A percentile compares a stretch with the other conserved stretches of the same genome.
Conservation (phyloP, 2,888 invertebrate genomes). For the Nephrocerus scutellatus region DNA sequence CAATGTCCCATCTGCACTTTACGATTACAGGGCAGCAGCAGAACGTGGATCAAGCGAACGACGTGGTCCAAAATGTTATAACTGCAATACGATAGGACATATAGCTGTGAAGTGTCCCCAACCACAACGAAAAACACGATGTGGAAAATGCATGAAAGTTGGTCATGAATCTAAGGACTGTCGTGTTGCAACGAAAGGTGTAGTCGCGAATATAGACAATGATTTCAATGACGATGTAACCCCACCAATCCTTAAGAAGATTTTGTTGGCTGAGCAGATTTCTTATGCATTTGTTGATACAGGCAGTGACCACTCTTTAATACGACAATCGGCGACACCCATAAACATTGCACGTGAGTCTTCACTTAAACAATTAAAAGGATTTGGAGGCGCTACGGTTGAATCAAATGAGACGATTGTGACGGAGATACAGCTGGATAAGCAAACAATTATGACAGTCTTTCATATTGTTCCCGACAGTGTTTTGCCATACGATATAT, state of each 20-base stretch:
- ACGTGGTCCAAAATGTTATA: no score
- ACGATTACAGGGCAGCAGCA: no score
- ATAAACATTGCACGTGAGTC: neutral
- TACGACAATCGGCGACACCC: slow-evolving; percentile 7
- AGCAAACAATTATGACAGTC: neutral
- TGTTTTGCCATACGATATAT: slow-evolving; percentile 9
- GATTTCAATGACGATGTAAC: neutral
- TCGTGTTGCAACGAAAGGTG: no score
- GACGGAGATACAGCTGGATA: slow-evolving; percentile 7
- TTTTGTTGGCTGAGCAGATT: neutral
- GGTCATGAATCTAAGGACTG: no score
- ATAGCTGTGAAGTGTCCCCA: no score
- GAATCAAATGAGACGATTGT: slow-evolving; percentile 9
- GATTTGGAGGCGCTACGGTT: slow-evolving; percentile 18
- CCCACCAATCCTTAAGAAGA: slow-evolving; percentile 7
- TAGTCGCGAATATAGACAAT: no score
- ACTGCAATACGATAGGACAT: no score
- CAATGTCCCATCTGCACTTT: no score
- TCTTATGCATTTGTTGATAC: slow-evolving; percentile 15
- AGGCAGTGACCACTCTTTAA: slow-evolving; percentile 12
- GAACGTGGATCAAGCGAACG: no score
- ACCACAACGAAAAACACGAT: no score
- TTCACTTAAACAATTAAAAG: slow-evolving; percentile 11
- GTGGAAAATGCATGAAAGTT: no score
- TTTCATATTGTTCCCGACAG: slow-evolving; percentile 16